Conservation (phyloP, 2,113 vertebrate species). For the Leptobrachium leishanense region DNA sequence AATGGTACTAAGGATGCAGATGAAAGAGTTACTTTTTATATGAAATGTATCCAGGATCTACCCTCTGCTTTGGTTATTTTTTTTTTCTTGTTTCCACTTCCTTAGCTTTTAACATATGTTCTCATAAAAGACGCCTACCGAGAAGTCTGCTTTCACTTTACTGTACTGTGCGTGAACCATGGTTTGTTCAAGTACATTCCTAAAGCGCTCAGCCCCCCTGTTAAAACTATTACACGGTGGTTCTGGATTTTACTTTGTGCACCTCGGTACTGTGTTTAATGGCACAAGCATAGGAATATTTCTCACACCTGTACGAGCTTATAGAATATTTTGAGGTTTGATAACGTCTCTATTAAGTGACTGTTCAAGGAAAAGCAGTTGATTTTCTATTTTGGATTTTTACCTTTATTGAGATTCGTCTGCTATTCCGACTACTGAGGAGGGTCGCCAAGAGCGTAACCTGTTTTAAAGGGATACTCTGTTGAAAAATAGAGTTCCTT, state of each 20-base stretch:
- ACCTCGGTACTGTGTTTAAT: neutral
- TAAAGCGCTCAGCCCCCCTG: neutral
- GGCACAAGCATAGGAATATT: neutral
- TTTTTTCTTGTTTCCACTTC: constrained; percentile 17
- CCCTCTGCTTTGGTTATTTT: constrained; percentile 8
- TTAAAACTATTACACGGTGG: constrained; percentile 3
- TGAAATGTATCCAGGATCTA: constrained; percentile 24
- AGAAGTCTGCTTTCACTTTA: constrained; percentile 39
- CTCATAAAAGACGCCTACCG: constrained; percentile 26
- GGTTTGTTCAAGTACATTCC: constrained; percentile 1
- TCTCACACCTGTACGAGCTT: neutral
- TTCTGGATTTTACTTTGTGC: neutral
- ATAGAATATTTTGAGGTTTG: too few relatives aligned
- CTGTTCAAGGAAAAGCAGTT: too few relatives aligned
- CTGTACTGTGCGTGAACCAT: neutral
- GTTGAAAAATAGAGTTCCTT: too few relatives aligned
- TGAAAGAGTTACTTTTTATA: constrained; percentile 30
- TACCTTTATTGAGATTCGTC: too few relatives aligned
- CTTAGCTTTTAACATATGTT: constrained; percentile 38
- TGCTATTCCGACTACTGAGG: too few relatives aligned
- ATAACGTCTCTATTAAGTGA: too few relatives aligned
- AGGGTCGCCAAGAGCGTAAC: too few relatives aligned
- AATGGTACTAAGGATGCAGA: constrained; percentile 5
- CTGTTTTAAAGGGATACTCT: too few relatives aligned
- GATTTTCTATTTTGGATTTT: too few relatives aligned